These are phyloP conservation scores for Hemibagrus wyckioides DNA, from an alignment of 2,113 vertebrate genomes.

Conservation along the genomic window DNA sequence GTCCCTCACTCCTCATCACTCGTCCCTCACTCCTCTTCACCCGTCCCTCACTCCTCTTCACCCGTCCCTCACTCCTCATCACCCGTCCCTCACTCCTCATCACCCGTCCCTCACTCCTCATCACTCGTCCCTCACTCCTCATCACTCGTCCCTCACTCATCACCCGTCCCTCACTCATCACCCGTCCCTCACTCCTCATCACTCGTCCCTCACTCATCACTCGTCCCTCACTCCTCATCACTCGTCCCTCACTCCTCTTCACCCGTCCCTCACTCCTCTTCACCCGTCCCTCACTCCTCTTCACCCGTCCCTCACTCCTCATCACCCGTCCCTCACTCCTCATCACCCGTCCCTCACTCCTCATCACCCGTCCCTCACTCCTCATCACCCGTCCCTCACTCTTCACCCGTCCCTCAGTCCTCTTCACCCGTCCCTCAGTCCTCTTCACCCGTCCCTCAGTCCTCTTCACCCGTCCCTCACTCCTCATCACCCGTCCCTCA, in stretches of 20 bases:
- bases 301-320: too few species aligned
- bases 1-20: neutral
- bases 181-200: constrained; percentile 38
- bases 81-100: too few species aligned
- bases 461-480: constrained; percentile 37
- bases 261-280: too few species aligned
- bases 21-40: too few species aligned
- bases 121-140: too few species aligned
- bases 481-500: too few species aligned
- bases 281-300: constrained; percentile 49
- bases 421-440: constrained; percentile 43
- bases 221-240: too few species aligned
- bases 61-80: constrained; percentile 53
- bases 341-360: too few species aligned
- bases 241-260: constrained; percentile 53
- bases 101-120: constrained; percentile 49
- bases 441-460: too few species aligned
- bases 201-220: constrained; percentile 51
- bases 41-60: too few species aligned
- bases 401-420: too few species aligned
- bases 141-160: constrained; percentile 41
- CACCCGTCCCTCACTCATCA: too few species aligned
- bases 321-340: constrained; percentile 45
- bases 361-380: constrained; percentile 37
- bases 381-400: constrained; percentile 39